A percentile compares a stretch with the other conserved stretches of the same genome.
Evolutionary conservation across 2,888 invertebrate genomes (phyloP).

Genomic region (Ligdia adustata): DNA sequence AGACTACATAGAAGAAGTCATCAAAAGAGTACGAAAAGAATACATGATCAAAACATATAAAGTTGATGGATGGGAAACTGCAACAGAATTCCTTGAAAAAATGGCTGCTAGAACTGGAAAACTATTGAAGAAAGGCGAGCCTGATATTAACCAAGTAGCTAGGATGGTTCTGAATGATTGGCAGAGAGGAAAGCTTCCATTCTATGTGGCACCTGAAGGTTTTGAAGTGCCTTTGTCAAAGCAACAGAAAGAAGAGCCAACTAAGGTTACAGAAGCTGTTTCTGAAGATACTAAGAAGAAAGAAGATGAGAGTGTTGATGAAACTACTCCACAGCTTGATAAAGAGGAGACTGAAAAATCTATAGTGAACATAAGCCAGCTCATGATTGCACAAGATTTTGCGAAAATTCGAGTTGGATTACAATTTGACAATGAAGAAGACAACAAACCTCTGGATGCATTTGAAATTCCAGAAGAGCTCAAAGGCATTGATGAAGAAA

Average conservation of each 20-base stretch:
- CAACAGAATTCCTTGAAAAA: slow-evolving; percentile 96
- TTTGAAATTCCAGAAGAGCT: slow-evolving; percentile 69
- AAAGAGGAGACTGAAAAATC: slow-evolving; percentile 54
- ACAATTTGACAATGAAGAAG: slow-evolving; percentile 86
- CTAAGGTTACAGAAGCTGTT: slow-evolving; percentile 39
- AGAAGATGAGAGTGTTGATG: slow-evolving; percentile 41
- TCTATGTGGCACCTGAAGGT: slow-evolving; percentile 94
- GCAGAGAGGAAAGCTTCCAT: slow-evolving; percentile 98
- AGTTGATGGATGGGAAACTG: slow-evolving; percentile 90
- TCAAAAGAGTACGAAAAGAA: slow-evolving; percentile 94
- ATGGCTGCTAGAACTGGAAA: slow-evolving; percentile 94
- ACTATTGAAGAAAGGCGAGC: slow-evolving; percentile 98
- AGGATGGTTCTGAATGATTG: slow-evolving; percentile 99
- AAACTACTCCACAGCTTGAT: slow-evolving; percentile 46
- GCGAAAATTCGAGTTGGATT: slow-evolving; percentile 90
- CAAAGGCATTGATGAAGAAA: slow-evolving; percentile 73
- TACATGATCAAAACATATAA: slow-evolving; percentile 96
- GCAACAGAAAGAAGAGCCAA: slow-evolving; percentile 48
- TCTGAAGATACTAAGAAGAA: slow-evolving; percentile 47
- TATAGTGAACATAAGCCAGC: slow-evolving; percentile 65
- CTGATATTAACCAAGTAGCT: slow-evolving; percentile 94
- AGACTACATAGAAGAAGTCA: slow-evolving; percentile 94
- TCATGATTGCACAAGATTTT: slow-evolving; percentile 90
- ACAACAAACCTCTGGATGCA: slow-evolving; percentile 84
- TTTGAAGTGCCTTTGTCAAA: slow-evolving; percentile 88